Evolutionary conservation across 2,888 invertebrate species (phyloP).

Genomic region (Eupsilia transversa): DNA sequence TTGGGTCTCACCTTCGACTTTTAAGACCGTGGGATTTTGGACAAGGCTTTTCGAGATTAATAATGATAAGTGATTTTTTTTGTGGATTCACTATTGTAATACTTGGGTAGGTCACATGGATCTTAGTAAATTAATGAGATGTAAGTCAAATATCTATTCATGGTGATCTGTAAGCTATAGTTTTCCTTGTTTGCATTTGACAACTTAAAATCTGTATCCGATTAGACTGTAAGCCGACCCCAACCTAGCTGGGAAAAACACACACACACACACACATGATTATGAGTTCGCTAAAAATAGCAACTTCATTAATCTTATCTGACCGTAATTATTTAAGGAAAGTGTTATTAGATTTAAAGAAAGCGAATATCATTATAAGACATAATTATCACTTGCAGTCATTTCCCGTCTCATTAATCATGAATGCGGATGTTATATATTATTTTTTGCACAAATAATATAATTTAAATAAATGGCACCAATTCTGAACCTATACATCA

Average conservation of each 20-base stretch:
- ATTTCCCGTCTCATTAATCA: slow-evolving; percentile 47
- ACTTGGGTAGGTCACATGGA: slow-evolving; percentile 8
- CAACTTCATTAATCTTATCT: slow-evolving; percentile 10
- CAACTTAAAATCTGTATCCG: background rate
- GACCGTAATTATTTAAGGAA: slow-evolving; percentile 6
- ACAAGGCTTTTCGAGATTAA: slow-evolving; percentile 74
- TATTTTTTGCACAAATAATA: slow-evolving; percentile 39
- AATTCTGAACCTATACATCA: slow-evolving; percentile 46
- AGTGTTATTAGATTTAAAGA: slow-evolving; percentile 20
- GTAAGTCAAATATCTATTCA: background rate
- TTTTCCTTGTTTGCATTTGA: background rate
- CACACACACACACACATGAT: background rate
- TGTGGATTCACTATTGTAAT: slow-evolving; percentile 41
- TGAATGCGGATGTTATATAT: slow-evolving; percentile 34
- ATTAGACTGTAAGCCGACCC: background rate
- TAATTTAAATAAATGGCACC: slow-evolving; percentile 49
- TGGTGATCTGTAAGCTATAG: background rate
- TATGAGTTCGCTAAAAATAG: background rate
- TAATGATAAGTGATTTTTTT: slow-evolving; percentile 79
- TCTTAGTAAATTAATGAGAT: slow-evolving; percentile 21
- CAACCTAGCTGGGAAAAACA: background rate
- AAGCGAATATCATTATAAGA: slow-evolving; percentile 29
- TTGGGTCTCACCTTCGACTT: slow-evolving; percentile 85
- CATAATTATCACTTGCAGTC: slow-evolving; percentile 50
- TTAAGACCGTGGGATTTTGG: slow-evolving; percentile 87